Percentiles rank a stretch among this genome's conserved stretches.
Evolutionary conservation across 2,888 invertebrate genomes (phyloP).

Genomic region (Eupeodes latifasciatus): DNA sequence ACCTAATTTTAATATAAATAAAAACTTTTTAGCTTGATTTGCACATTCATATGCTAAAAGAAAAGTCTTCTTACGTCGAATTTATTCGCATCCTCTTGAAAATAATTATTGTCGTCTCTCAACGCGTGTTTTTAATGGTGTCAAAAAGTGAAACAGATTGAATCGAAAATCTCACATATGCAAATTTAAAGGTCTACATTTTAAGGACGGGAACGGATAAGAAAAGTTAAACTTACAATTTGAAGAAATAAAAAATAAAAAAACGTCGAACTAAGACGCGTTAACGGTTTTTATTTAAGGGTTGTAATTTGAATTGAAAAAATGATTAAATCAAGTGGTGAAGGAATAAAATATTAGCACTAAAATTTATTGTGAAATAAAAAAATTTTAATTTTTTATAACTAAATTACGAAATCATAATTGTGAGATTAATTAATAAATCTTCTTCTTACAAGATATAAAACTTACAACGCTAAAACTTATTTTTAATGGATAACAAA

Average conservation of each 20-base stretch:
- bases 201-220: too few relatives aligned
- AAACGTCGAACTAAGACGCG: constrained; percentile 25
- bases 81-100: constrained; percentile 29
- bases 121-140: constrained; percentile 53
- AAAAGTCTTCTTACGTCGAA: constrained; percentile 33
- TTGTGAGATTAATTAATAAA: background rate
- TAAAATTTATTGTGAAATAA: background rate
- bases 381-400: background rate
- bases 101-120: background rate
- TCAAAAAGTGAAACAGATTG: constrained; percentile 70
- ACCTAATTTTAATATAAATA: constrained; percentile 31
- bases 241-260: constrained; percentile 23
- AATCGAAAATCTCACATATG: constrained; percentile 59
- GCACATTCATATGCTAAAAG: constrained; percentile 69
- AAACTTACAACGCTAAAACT: background rate
- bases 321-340: background rate
- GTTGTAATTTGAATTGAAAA: background rate
- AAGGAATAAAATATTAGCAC: background rate
- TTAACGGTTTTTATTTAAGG: constrained; percentile 2
- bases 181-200: constrained; percentile 34
- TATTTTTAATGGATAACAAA: constrained; percentile 1
- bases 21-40: constrained; percentile 50
- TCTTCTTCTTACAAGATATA: background rate
- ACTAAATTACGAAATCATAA: background rate
- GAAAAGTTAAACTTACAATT: constrained; percentile 14